These are phyloP conservation scores for Sparus aurata DNA, from an alignment of 2,797 vertebrate species.

Conservation along the genomic window DNA sequence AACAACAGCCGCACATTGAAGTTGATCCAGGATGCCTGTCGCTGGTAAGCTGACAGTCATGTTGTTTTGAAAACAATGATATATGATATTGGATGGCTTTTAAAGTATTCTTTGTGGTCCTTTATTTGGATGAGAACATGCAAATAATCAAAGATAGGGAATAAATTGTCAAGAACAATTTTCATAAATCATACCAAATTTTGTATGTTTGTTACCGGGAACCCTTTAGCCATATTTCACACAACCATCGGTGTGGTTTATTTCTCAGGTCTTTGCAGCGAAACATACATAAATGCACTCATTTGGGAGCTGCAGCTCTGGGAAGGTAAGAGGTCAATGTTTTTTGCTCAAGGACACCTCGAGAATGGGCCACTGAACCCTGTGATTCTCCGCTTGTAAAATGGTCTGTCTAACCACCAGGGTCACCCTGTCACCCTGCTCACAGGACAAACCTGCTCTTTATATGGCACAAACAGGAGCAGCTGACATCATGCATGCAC, in stretches of 20 bases:
- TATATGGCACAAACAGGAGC: conserved; percentile 6
- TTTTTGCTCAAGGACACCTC: conserved; percentile 44
- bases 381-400: conserved; percentile 22
- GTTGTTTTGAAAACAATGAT: too few species aligned
- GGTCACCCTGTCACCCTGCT: conserved; percentile 30
- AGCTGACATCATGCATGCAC: conserved; percentile 8
- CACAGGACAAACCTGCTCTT: conserved; percentile 13
- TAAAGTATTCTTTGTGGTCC: neutral
- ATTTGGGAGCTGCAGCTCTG: neutral
- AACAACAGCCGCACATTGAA: too few species aligned
- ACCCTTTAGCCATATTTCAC: neutral
- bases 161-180: neutral
- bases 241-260: neutral
- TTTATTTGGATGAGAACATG: neutral
- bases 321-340: conserved; percentile 12
- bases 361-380: neutral
- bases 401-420: conserved; percentile 24
- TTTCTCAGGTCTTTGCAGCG: neutral
- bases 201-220: neutral
- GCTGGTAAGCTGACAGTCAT: too few species aligned
- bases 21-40: too few species aligned
- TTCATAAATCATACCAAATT: conserved; percentile 1
- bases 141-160: neutral
- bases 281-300: conserved; percentile 11
- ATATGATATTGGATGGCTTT: neutral